phyloP scores from a whole-genome alignment of 1,140 invertebrate genomes.

The Oreohelix idahoensis region DNA sequence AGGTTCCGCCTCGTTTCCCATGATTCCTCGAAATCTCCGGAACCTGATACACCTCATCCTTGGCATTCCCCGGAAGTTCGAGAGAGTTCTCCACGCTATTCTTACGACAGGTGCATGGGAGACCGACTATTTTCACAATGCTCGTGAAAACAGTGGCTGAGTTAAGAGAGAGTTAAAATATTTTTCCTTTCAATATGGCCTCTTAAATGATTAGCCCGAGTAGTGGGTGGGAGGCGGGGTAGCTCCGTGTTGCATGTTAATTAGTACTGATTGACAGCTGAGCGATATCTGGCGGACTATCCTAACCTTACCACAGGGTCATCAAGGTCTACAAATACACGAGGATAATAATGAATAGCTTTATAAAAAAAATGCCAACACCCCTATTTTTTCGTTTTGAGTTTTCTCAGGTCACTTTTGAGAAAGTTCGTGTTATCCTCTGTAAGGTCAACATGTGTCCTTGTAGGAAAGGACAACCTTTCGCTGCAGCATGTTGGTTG shows the following conservation, averaged over 20 bases:
- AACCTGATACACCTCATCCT: conserved; percentile 27
- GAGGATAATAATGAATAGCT: no score
- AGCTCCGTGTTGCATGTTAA: background rate
- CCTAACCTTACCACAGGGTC: background rate
- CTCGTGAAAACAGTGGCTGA: background rate
- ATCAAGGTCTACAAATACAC: background rate
- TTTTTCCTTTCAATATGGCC: background rate
- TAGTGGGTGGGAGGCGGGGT: background rate
- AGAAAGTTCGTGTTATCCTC: no score
- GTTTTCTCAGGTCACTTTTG: no score
- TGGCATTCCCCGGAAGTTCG: background rate
- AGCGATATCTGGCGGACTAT: background rate
- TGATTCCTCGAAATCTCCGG: conserved; percentile 13
- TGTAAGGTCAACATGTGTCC: no score
- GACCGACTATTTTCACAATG: conserved; percentile 31
- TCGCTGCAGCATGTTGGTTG: no score
- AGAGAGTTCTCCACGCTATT: conserved; percentile 11
- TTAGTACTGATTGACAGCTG: conserved; percentile 9
- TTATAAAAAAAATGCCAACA: no score
- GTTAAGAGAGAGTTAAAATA: background rate
- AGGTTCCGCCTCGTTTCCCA: background rate
- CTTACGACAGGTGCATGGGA: background rate
- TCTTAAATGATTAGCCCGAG: background rate
- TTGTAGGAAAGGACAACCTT: no score
- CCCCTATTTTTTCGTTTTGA: no score